phyloP scores from a whole-genome alignment of 2,113 vertebrate genomes.

The Chaenogobius annularis region DNA sequence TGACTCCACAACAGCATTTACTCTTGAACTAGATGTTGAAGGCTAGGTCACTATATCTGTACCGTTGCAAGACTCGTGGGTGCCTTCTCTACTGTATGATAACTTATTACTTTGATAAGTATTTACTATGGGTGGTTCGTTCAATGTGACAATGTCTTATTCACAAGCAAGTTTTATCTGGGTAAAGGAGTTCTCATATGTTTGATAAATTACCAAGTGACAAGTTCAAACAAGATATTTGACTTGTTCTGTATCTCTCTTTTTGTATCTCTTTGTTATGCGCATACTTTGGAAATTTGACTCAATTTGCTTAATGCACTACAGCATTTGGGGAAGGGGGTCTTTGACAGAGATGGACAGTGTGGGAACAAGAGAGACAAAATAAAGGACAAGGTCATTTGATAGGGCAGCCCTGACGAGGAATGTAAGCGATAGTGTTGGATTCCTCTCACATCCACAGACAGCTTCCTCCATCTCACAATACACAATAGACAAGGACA shows the following conservation, averaged over 20 bases:
- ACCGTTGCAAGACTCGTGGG: too few relatives aligned
- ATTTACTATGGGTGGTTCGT: not conserved
- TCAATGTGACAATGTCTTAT: not conserved
- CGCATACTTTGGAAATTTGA: not conserved
- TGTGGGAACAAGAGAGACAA: constrained; percentile 67
- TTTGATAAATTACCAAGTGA: too few relatives aligned
- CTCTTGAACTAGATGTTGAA: not conserved
- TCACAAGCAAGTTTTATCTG: not conserved
- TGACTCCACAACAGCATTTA: not conserved
- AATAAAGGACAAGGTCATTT: constrained; percentile 60
- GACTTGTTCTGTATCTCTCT: not conserved
- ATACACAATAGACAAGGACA: constrained; percentile 62
- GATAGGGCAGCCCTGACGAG: constrained; percentile 57
- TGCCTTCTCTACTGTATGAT: not conserved
- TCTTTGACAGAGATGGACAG: constrained; percentile 20
- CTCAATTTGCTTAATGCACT: constrained; percentile 14
- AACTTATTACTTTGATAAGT: not conserved
- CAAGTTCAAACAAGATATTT: not conserved
- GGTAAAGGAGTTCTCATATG: not conserved
- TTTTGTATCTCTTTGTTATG: not conserved
- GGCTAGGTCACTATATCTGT: not conserved
- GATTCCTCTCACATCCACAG: constrained; percentile 60
- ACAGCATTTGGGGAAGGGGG: constrained; percentile 20
- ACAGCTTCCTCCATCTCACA: constrained; percentile 62
- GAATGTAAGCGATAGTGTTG: constrained; percentile 70